Evolutionary conservation across 2,888 invertebrate genomes (phyloP).

Genomic region (Lasioglossum malachurum): DNA sequence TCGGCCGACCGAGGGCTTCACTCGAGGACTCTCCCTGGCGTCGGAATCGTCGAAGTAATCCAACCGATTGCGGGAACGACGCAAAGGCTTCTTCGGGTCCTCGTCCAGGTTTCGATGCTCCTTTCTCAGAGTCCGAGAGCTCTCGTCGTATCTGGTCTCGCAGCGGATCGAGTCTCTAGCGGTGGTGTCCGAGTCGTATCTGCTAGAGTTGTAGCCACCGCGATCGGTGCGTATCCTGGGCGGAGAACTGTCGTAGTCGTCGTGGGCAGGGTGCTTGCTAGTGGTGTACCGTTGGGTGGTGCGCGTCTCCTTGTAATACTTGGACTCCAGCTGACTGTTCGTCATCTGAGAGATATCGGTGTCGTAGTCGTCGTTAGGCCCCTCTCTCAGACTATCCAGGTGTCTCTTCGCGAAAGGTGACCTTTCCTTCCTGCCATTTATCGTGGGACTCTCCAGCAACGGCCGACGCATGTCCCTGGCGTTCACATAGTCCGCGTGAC

Average conservation of each 20-base stretch:
- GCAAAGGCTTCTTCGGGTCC: constrained; percentile 77
- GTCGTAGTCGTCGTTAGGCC: constrained; percentile 82
- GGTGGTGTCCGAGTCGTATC: constrained; percentile 83
- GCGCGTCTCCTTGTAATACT: constrained; percentile 79
- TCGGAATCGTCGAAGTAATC: constrained; percentile 82
- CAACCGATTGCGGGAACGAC: constrained; percentile 79
- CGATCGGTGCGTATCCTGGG: constrained; percentile 76
- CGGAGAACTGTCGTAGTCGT: constrained; percentile 82
- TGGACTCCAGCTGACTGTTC: constrained; percentile 81
- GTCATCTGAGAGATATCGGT: constrained; percentile 83
- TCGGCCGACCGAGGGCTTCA: constrained; percentile 67
- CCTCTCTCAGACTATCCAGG: constrained; percentile 77
- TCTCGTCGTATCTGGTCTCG: constrained; percentile 75
- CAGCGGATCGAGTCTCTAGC: constrained; percentile 79
- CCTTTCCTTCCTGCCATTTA: constrained; percentile 73
- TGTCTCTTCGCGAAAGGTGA: constrained; percentile 73
- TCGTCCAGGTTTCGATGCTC: constrained; percentile 75
- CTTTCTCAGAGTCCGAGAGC: constrained; percentile 71
- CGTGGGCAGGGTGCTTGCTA: constrained; percentile 75
- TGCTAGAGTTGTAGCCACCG: constrained; percentile 79
- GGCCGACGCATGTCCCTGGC: constrained; percentile 81
- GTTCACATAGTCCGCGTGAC: constrained; percentile 78
- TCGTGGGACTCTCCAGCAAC: constrained; percentile 50
- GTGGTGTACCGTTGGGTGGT: constrained; percentile 78
- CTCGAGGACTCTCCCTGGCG: constrained; percentile 76